phyloP scores from a whole-genome alignment of 37 sponge, comb jelly and placozoan species.

The Oopsacas minuta region DNA sequence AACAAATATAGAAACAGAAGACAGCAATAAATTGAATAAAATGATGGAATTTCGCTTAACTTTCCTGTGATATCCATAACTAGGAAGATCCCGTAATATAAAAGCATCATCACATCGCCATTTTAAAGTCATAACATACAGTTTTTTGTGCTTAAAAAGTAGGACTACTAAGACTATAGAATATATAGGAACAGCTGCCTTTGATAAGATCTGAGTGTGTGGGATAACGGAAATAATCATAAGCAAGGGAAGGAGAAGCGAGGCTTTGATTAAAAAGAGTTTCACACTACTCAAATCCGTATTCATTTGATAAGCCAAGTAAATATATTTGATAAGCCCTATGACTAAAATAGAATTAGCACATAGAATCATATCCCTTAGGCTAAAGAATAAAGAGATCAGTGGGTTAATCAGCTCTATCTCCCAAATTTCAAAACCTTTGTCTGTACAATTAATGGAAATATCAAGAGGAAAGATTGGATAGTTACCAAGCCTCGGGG shows the following conservation, averaged over 20 bases:
- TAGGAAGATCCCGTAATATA: not conserved
- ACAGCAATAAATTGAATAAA: not conserved
- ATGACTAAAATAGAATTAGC: not conserved
- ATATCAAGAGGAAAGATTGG: not conserved
- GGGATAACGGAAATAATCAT: not conserved
- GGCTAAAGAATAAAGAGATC: not conserved
- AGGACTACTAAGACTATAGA: not conserved
- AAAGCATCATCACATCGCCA: constrained; percentile 14
- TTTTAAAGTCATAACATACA: not conserved
- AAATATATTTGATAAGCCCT: not conserved
- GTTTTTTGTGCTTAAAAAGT: not conserved
- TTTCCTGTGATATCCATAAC: not conserved
- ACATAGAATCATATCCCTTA: not conserved
- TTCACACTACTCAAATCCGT: not conserved
- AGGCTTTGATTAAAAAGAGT: not conserved
- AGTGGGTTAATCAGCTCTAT: not conserved
- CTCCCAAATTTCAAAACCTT: not conserved
- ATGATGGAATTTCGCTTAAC: not conserved
- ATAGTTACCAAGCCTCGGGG: not conserved
- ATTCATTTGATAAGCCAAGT: not conserved
- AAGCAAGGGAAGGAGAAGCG: not conserved
- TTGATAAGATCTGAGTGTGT: not conserved
- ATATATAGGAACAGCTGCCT: not conserved
- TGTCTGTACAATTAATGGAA: not conserved
- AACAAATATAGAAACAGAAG: not conserved